A percentile compares a stretch with the other conserved stretches of the same genome.
Evolutionary conservation across 1,140 invertebrate species (phyloP).

Genomic region (Venturia canescens): DNA sequence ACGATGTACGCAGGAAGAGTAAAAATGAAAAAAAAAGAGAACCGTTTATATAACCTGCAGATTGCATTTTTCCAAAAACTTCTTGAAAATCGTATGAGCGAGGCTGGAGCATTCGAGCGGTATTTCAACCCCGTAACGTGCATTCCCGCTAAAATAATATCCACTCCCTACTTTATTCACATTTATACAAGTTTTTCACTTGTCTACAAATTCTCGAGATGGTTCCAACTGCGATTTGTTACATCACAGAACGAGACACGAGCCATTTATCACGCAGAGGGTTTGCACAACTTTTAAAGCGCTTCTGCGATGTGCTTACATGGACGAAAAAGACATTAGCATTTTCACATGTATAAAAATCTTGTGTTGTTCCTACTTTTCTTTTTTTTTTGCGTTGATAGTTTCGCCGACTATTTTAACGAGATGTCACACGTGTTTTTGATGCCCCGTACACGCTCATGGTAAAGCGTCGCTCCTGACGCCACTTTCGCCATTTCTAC

Average conservation of each 20-base stretch:
- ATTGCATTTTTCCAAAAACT: too few species aligned
- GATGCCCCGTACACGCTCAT: background rate
- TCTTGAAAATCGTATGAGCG: too few species aligned
- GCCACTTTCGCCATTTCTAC: conserved; percentile 22
- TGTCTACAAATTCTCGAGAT: background rate
- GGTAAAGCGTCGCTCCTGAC: conserved; percentile 1
- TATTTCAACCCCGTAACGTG: background rate
- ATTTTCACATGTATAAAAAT: conserved; percentile 56
- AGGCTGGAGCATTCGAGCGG: too few species aligned
- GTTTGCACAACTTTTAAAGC: background rate
- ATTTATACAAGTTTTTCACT: too few species aligned
- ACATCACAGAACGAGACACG: background rate
- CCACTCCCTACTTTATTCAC: too few species aligned
- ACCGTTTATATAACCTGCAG: too few species aligned
- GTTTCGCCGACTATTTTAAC: conserved; percentile 25
- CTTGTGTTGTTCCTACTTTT: background rate
- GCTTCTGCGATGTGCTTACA: background rate
- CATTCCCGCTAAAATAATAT: background rate
- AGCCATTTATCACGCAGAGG: conserved; percentile 5
- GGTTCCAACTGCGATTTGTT: background rate
- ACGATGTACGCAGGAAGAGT: too few species aligned
- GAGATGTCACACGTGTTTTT: conserved; percentile 29
- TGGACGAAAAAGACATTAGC: background rate
- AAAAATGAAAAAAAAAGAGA: too few species aligned
- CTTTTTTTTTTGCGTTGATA: background rate